Evolutionary conservation across 2,888 invertebrate species (phyloP), one percentile per base, ranked within the genome.

Genomic region (Drosophila paranaensis): DNA sequence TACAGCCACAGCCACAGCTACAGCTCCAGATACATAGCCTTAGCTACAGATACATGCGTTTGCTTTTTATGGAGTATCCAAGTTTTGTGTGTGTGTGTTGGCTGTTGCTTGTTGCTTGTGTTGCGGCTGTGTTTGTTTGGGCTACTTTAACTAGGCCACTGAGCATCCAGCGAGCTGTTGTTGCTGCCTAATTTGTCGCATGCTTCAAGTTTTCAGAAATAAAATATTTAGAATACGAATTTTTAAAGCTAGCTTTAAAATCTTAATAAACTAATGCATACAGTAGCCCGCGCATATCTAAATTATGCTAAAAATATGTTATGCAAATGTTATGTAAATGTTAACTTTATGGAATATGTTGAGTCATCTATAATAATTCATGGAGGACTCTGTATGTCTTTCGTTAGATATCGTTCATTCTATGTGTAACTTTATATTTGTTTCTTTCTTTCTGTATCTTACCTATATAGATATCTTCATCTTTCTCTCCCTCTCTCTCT

Each of bases 71-170:
- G 80, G 82, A 45, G 40, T 71, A 40, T 60, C 73, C 79, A 81
- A 80, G 57, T 79, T 80, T 69, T 64, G 42, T 25, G 53, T 25
- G 40, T 61, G 54, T 55, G 30, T 65, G 56, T 45, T n/a, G 35
- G 37, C 30, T 20, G 43, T 43, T 20, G 20, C 2, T 20, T 20
- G 20, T 20, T 20, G 20, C 2, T 20, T 20, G 30, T 50, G 30
- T 50, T 11, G 60, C 40, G 43, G 16, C 5, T 39, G 60, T 51
- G 54, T 71, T 53, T 67, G 71, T 84, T 77, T 82, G 82, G 80
- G 74, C 82, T 72, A 73, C 71, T 60, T 58, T 74, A 83, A 88
- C 87, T 86, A 79, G 82, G 82, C 89, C 82, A 82, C 74, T 82
- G 86, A 85, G 71, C 86, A 82, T 88, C 88, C 76, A 79, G 75